phyloP scores from a whole-genome alignment of 2,797 vertebrate genomes.

The Danionella dracula region DNA sequence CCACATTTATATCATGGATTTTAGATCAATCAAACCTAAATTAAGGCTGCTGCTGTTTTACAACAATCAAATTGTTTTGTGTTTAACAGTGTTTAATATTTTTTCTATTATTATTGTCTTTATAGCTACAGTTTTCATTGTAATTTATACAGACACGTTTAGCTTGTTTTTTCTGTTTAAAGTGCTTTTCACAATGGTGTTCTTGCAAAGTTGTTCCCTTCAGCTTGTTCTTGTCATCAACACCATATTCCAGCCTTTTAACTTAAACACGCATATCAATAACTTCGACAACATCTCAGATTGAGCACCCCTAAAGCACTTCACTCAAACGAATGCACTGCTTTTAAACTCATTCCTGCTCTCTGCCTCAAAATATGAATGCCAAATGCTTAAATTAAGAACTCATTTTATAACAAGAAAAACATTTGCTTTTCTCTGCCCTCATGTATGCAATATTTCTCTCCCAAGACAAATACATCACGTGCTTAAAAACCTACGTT shows the following conservation, averaged over 20 bases:
- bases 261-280: slow-evolving; percentile 6
- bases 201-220: slow-evolving; percentile 5
- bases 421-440: background rate
- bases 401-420: slow-evolving; percentile 25
- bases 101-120: too few species aligned
- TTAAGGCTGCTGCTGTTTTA: too few species aligned
- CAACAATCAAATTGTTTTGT: too few species aligned
- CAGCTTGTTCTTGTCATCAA: background rate
- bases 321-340: background rate
- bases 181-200: background rate
- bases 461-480: background rate
- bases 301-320: background rate
- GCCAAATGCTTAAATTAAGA: slow-evolving; percentile 9
- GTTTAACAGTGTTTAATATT: too few species aligned
- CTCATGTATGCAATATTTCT: background rate
- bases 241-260: background rate
- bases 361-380: background rate
- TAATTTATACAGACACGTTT: too few species aligned
- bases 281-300: background rate
- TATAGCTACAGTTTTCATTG: too few species aligned
- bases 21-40: too few species aligned
- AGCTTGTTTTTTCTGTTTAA: too few species aligned
- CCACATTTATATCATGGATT: too few species aligned
- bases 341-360: background rate
- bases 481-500: slow-evolving; percentile 7